Evolutionary conservation across 92 coral and sea anemone genomes (phyloP).

Genomic region (Hydrozoanthus gracilis): DNA sequence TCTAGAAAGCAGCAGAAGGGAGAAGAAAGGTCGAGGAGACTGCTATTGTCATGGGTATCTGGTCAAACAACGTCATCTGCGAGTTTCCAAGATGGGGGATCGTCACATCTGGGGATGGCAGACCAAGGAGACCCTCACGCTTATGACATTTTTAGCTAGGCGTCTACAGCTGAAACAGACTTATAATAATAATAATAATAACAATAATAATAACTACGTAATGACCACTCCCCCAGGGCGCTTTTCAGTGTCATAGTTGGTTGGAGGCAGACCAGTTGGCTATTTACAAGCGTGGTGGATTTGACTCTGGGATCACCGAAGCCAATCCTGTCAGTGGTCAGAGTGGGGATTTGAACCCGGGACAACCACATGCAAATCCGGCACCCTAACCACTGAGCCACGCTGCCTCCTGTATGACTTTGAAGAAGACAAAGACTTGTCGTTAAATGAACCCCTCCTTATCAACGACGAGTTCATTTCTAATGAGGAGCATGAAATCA

Average conservation of each 20-base stretch:
- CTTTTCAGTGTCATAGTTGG: too few relatives aligned
- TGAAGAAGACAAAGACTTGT: conserved; percentile 40
- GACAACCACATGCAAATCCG: too few relatives aligned
- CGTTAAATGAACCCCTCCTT: conserved; percentile 21
- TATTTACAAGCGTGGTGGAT: too few relatives aligned
- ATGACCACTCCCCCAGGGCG: too few relatives aligned
- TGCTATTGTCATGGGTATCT: conserved; percentile 32
- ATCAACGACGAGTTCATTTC: conserved; percentile 18
- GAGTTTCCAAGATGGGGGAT: conserved; percentile 24
- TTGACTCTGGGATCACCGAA: too few relatives aligned
- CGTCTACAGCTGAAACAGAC: conserved; percentile 27
- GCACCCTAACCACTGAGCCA: too few relatives aligned
- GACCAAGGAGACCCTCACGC: neutral
- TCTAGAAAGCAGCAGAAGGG: conserved; percentile 36
- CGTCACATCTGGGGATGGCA: conserved; percentile 11
- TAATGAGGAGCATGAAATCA: conserved; percentile 27
- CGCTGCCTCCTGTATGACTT: too few relatives aligned
- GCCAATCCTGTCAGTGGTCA: too few relatives aligned
- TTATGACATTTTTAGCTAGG: conserved; percentile 41
- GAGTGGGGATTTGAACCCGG: too few relatives aligned
- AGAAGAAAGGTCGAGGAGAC: conserved; percentile 35
- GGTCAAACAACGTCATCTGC: neutral
- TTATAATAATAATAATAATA: too few relatives aligned
- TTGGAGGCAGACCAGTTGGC: too few relatives aligned
- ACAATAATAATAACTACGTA: too few relatives aligned